Evolutionary conservation across 1,140 invertebrate genomes (phyloP).

Genomic region (Drosophila biarmipes): DNA sequence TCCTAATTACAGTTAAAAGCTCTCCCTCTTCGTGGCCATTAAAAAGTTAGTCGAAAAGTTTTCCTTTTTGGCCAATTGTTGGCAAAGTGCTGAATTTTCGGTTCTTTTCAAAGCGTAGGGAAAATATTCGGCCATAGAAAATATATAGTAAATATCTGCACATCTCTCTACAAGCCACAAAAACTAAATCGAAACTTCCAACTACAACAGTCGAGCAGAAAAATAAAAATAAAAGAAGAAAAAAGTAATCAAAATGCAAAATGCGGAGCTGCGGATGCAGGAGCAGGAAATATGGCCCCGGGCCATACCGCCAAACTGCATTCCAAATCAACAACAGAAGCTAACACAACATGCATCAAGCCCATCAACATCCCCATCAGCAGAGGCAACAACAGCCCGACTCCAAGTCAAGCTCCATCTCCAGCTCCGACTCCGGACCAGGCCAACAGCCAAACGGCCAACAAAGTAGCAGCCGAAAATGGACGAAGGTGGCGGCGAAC

Average conservation of each 20-base stretch:
- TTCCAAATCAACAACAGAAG: constrained; percentile 80
- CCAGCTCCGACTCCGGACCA: constrained; percentile 6
- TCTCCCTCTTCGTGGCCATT: constrained; percentile 54
- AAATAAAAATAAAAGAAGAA: constrained; percentile 33
- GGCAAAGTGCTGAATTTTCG: constrained; percentile 57
- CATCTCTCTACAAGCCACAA: constrained; percentile 23
- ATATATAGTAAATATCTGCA: constrained; percentile 14
- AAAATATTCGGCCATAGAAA: constrained; percentile 33
- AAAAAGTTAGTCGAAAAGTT: constrained; percentile 61
- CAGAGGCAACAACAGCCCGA: constrained; percentile 26
- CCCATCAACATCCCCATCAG: constrained; percentile 78
- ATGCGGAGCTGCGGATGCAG: constrained; percentile 54
- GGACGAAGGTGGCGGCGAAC: constrained; percentile 61
- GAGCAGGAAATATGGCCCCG: constrained; percentile 59
- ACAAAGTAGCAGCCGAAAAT: constrained; percentile 77
- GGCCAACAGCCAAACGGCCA: constrained; percentile 31
- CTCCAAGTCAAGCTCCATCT: background rate
- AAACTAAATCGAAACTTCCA: constrained; percentile 46
- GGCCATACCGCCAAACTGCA: constrained; percentile 75
- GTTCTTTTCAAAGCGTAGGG: constrained; percentile 23
- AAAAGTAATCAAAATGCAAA: constrained; percentile 75
- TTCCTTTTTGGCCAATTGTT: constrained; percentile 54
- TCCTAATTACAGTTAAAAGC: constrained; percentile 65
- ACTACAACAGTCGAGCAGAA: constrained; percentile 20
- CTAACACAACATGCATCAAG: constrained; percentile 79